A percentile compares a stretch with the other conserved stretches of the same genome.
Conservation (phyloP, 1,140 invertebrate species). For the Drosophila tropicalis region DNA sequence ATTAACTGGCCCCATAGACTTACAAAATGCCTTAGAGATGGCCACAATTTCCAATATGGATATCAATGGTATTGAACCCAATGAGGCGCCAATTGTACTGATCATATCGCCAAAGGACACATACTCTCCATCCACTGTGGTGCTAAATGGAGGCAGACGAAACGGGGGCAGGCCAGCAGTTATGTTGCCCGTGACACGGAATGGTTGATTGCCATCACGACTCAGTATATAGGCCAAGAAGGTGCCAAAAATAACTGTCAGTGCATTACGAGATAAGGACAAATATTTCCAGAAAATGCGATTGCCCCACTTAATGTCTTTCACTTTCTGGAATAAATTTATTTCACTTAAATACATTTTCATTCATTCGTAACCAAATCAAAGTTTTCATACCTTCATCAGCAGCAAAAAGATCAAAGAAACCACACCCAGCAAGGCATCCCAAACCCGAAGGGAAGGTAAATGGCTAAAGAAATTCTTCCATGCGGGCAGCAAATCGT, state of each 20-base stretch:
- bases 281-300: constrained; percentile 91
- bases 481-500: constrained; percentile 86
- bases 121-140: constrained; percentile 80
- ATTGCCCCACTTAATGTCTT: constrained; percentile 79
- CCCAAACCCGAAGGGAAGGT: constrained; percentile 83
- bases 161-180: constrained; percentile 87
- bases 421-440: constrained; percentile 85
- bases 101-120: constrained; percentile 87
- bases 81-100: constrained; percentile 86
- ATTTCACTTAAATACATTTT: neutral
- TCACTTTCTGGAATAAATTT: constrained; percentile 87
- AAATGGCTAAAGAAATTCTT: constrained; percentile 85
- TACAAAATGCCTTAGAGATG: constrained; percentile 93
- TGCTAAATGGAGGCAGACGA: constrained; percentile 87
- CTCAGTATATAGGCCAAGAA: constrained; percentile 87
- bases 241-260: constrained; percentile 90
- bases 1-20: constrained; percentile 51
- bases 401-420: constrained; percentile 86
- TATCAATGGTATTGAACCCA: constrained; percentile 89
- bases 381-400: constrained; percentile 84
- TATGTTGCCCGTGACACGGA: constrained; percentile 87
- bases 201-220: constrained; percentile 85
- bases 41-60: constrained; percentile 92
- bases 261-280: constrained; percentile 91
- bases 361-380: constrained; percentile 28